Evolutionary conservation across 2,797 vertebrate genomes (phyloP).

Genomic region (Cercopithecus petaurista): DNA sequence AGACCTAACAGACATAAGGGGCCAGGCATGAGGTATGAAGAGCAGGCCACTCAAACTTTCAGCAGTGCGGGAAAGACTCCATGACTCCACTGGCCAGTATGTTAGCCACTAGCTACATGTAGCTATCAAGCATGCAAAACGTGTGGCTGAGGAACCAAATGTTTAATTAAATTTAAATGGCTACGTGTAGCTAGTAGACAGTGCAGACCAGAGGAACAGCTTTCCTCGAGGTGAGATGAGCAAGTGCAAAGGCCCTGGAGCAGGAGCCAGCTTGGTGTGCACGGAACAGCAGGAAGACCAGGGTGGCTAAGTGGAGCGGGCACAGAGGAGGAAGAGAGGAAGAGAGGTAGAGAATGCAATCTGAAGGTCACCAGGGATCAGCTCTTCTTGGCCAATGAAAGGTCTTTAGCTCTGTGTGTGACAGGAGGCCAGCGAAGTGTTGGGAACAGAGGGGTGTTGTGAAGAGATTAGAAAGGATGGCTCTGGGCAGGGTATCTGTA

Average conservation of each 20-base stretch:
- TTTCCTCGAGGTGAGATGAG: background rate
- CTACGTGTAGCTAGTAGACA: background rate
- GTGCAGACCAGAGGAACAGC: background rate
- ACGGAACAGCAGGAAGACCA: background rate
- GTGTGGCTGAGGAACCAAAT: background rate
- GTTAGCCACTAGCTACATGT: background rate
- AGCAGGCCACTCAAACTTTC: background rate
- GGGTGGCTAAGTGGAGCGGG: background rate
- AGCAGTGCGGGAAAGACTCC: background rate
- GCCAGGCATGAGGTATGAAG: rapidly evolving
- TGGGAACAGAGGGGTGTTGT: background rate
- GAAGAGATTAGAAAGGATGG: background rate
- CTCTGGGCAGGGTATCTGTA: rapidly evolving
- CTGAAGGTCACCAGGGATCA: background rate
- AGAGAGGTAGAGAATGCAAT: background rate
- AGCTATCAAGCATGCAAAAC: background rate
- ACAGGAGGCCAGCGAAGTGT: background rate
- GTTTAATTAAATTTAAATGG: background rate
- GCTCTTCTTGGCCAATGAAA: background rate
- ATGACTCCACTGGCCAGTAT: background rate
- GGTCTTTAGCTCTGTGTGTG: background rate
- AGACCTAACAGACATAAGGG: background rate
- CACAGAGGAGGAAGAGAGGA: background rate
- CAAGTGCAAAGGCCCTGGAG: background rate
- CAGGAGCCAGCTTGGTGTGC: rapidly evolving